These are phyloP conservation scores for Lepilemur septentrionalis DNA, from an alignment of 2,797 vertebrate species.

Conservation along the genomic window DNA sequence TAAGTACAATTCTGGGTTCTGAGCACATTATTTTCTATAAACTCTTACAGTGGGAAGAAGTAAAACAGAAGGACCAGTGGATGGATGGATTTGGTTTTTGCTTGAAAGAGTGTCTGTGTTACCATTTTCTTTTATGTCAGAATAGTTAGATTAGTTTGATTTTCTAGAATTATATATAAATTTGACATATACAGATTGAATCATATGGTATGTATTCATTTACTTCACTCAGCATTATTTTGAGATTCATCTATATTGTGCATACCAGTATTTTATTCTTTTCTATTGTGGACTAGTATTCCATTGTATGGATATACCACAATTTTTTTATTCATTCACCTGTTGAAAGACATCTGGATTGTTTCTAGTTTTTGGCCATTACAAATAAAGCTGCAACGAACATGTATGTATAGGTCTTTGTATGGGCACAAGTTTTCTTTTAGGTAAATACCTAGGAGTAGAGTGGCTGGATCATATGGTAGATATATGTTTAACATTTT, in stretches of 20 bases:
- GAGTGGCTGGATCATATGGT: too few relatives aligned
- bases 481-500: too few relatives aligned
- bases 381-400: too few relatives aligned
- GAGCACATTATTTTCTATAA: background rate
- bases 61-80: background rate
- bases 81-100: background rate
- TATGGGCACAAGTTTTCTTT: too few relatives aligned
- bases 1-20: background rate
- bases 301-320: background rate
- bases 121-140: background rate
- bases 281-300: background rate
- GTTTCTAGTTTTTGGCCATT: too few relatives aligned
- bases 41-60: background rate
- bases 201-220: background rate
- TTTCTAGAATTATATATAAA: background rate
- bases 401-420: too few relatives aligned
- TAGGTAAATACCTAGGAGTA: too few relatives aligned
- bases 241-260: background rate
- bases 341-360: too few relatives aligned
- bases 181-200: background rate
- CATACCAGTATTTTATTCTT: background rate
- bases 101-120: background rate
- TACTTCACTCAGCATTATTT: background rate
- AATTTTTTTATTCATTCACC: background rate
- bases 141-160: background rate